Conservation (phyloP, 2,113 vertebrate species). For the Zapornia atra region DNA sequence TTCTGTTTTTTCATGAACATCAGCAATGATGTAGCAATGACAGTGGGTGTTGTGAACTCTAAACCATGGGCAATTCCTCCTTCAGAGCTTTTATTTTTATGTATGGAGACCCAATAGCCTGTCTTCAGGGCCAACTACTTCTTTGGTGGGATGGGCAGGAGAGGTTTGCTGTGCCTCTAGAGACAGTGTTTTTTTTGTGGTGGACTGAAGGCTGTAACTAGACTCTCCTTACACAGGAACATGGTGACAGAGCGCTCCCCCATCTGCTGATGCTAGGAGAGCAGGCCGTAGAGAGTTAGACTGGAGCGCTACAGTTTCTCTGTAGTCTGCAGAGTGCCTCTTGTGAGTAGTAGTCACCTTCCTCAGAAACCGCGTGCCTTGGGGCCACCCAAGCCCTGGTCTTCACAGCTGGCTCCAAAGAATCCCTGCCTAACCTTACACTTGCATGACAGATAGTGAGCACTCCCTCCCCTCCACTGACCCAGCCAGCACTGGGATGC, state of each 20-base stretch:
- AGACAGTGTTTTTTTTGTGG: not conserved
- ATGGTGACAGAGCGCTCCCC: slow-evolving; percentile 65
- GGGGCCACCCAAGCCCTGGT: slow-evolving; percentile 13
- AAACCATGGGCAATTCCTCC: accelerated
- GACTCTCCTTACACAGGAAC: slow-evolving; percentile 72
- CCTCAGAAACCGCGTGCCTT: slow-evolving; percentile 61
- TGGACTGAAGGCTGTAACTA: slow-evolving; percentile 67
- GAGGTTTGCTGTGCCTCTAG: not conserved
- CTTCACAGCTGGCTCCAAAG: slow-evolving; percentile 36
- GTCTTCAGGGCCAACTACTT: not conserved
- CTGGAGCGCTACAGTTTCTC: slow-evolving; percentile 70
- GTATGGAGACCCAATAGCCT: not conserved
- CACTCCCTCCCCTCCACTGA: slow-evolving; percentile 53
- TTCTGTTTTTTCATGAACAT: not conserved
- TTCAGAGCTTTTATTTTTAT: not conserved
- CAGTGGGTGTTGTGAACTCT: not conserved
- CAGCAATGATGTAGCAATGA: not conserved
- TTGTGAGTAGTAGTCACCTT: slow-evolving; percentile 72
- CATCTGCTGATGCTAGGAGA: slow-evolving; percentile 69
- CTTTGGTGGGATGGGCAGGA: slow-evolving; percentile 17
- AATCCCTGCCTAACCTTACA: slow-evolving; percentile 39
- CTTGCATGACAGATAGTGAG: slow-evolving; percentile 62
- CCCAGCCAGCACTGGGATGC: slow-evolving; percentile 15
- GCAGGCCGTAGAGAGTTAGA: slow-evolving; percentile 72
- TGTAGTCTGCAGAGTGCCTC: slow-evolving; percentile 73